Evolutionary conservation across 2,797 vertebrate species (phyloP).

Genomic region (Malacoraja senta): DNA sequence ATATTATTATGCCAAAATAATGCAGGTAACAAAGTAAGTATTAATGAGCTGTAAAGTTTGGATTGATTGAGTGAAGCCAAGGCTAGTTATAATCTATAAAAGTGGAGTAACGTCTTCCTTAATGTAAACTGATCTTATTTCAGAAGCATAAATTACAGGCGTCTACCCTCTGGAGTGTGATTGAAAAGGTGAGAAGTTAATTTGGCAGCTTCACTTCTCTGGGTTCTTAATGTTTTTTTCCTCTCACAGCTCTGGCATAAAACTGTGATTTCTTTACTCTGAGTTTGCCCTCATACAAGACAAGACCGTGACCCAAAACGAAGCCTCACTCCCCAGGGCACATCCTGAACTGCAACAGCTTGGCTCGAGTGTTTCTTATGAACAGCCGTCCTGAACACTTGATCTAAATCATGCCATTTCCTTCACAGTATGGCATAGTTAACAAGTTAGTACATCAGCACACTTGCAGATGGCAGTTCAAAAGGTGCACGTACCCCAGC

Average conservation of each 20-base stretch:
- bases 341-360: slow-evolving; percentile 98
- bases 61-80: slow-evolving; percentile 37
- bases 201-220: slow-evolving; percentile 97
- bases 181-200: slow-evolving; percentile 99
- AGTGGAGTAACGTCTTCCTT: slow-evolving; percentile 66
- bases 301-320: slow-evolving; percentile 88
- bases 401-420: slow-evolving; percentile 96
- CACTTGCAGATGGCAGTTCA: slow-evolving; percentile 76
- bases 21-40: slow-evolving; percentile 37
- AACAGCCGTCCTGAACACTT: slow-evolving; percentile 76
- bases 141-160: slow-evolving; percentile 74
- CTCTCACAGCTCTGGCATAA: slow-evolving; percentile 61
- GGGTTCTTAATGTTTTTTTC: slow-evolving; percentile 93
- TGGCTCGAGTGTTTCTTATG: slow-evolving; percentile 98
- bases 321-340: slow-evolving; percentile 96
- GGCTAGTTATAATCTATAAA: slow-evolving; percentile 46
- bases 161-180: slow-evolving; percentile 98
- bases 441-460: slow-evolving; percentile 74
- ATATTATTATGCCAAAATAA: slow-evolving; percentile 37
- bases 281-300: slow-evolving; percentile 71
- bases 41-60: slow-evolving; percentile 38
- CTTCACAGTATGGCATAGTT: slow-evolving; percentile 91
- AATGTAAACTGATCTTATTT: slow-evolving; percentile 71
- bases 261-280: slow-evolving; percentile 62
- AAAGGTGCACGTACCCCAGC: slow-evolving; percentile 71